A percentile compares a stretch with the other conserved stretches of the same genome.
Conservation (phyloP, 2,888 invertebrate genomes). For the Drosophila sordidapex region DNA sequence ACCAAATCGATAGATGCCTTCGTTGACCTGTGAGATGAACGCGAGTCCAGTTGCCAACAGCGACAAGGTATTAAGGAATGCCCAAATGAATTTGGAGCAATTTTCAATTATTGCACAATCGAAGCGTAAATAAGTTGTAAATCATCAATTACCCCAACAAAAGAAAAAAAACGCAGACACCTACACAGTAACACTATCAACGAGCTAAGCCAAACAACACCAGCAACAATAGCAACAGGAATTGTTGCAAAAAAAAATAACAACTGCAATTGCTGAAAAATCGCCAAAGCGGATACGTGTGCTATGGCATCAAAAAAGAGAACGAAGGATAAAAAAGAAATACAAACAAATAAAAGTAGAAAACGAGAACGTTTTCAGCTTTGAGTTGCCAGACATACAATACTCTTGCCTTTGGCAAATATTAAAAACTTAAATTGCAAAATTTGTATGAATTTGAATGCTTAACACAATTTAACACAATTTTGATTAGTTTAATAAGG, state of each 20-base stretch:
- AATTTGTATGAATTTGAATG: not conserved
- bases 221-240: conserved; percentile 23
- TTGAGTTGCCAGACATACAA: not conserved
- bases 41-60: conserved; percentile 40
- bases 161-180: conserved; percentile 40
- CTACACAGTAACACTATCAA: conserved; percentile 34
- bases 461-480: not conserved
- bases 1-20: conserved; percentile 45
- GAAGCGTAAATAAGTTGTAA: conserved; percentile 82
- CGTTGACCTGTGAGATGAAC: conserved; percentile 43
- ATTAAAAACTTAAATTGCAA: not conserved
- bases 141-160: conserved; percentile 76
- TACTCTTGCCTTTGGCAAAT: conserved; percentile 7
- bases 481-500: not conserved
- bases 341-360: not conserved
- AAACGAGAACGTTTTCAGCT: not conserved
- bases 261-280: conserved; percentile 70
- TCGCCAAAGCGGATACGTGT: conserved; percentile 75
- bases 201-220: conserved; percentile 23
- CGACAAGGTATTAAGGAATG: conserved; percentile 56
- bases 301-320: conserved; percentile 62
- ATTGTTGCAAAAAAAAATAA: conserved; percentile 45
- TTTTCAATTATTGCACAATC: conserved; percentile 82
- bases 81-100: conserved; percentile 73
- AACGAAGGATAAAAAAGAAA: conserved; percentile 22